Conservation (phyloP, 2,797 vertebrate species). For the Parambassis ranga region DNA sequence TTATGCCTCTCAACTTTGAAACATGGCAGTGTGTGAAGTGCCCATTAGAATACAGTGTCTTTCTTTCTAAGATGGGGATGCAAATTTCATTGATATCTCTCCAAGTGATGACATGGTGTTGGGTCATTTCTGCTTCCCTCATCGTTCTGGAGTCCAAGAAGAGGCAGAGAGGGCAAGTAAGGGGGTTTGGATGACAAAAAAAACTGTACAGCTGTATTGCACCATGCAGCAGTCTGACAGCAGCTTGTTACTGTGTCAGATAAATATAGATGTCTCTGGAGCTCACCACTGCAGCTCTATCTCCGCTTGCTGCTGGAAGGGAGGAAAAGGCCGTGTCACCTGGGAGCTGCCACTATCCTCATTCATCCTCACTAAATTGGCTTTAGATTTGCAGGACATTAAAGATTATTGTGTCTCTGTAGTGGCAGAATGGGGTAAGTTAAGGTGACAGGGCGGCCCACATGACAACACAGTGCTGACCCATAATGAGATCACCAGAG, state of each 20-base stretch:
- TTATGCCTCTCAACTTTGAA: constrained; percentile 58
- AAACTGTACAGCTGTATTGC: constrained; percentile 61
- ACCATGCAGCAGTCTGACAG: constrained; percentile 62
- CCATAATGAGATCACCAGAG: constrained; percentile 33
- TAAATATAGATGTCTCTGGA: constrained; percentile 78
- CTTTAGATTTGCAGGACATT: constrained; percentile 52
- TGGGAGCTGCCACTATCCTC: constrained; percentile 61
- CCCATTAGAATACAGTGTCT: constrained; percentile 15
- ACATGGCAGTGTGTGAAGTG: constrained; percentile 41
- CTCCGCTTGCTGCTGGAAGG: constrained; percentile 47
- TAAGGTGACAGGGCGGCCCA: constrained; percentile 28
- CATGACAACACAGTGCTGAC: constrained; percentile 8
- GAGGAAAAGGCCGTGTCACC: constrained; percentile 60
- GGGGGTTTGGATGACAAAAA: constrained; percentile 20
- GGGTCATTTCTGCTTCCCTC: constrained; percentile 37
- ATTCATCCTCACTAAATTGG: constrained; percentile 68
- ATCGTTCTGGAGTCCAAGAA: constrained; percentile 8
- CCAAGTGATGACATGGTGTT: constrained; percentile 46
- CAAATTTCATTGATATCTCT: constrained; percentile 26
- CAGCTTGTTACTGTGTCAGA: constrained; percentile 78
- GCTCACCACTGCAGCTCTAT: constrained; percentile 52
- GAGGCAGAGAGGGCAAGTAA: background rate
- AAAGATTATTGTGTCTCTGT: constrained; percentile 49
- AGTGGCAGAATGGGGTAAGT: constrained; percentile 23
- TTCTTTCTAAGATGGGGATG: constrained; percentile 2